phyloP scores from a whole-genome alignment of 2,888 invertebrate genomes.

The Patella pellucida region DNA sequence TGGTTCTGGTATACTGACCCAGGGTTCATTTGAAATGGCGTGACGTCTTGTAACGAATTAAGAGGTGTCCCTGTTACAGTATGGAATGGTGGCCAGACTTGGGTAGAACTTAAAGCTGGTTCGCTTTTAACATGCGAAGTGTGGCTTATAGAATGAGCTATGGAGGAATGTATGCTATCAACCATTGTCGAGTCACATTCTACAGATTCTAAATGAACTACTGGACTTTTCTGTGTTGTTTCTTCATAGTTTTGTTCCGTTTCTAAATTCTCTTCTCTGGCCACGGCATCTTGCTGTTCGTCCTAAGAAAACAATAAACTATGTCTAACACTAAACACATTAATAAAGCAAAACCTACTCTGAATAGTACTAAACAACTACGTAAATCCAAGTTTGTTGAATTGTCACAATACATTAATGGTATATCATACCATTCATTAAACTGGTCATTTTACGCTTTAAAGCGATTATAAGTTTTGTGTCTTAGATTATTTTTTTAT shows the following conservation, averaged over 20 bases:
- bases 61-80: neutral
- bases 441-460: too few species aligned
- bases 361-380: too few species aligned
- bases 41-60: neutral
- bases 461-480: too few species aligned
- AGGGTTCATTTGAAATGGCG: neutral
- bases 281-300: neutral
- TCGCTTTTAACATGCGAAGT: neutral
- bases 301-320: neutral
- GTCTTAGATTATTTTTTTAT: too few species aligned
- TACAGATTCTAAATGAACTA: neutral
- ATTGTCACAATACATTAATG: too few species aligned
- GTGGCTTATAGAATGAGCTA: neutral
- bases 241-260: neutral
- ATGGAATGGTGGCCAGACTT: neutral
- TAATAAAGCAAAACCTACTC: too few species aligned
- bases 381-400: too few species aligned
- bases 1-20: neutral
- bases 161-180: constrained; percentile 5
- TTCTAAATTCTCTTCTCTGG: neutral
- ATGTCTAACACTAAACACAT: too few species aligned
- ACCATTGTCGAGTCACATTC: neutral
- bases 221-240: neutral
- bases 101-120: neutral
- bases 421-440: too few species aligned